phyloP scores from a whole-genome alignment of 2,797 vertebrate species.

The Gymnoscopelus microlampas region DNA sequence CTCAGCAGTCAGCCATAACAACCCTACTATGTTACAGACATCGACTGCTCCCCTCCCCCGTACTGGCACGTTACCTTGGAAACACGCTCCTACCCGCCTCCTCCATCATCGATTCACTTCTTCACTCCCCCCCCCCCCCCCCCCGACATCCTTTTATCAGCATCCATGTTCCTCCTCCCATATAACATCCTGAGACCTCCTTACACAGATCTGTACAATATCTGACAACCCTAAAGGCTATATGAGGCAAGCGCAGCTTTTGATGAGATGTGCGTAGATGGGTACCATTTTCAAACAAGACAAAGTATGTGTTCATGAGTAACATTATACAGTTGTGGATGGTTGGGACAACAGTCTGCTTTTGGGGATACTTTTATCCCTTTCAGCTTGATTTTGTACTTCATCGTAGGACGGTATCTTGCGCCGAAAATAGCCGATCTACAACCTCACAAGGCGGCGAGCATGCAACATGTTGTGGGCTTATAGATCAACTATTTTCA shows the following conservation, averaged over 20 bases:
- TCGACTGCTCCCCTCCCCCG: conserved; percentile 23
- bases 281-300: conserved; percentile 15
- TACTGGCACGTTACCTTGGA: conserved; percentile 75
- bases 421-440: too few species aligned
- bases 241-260: background rate
- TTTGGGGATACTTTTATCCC: too few species aligned
- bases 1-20: conserved; percentile 24
- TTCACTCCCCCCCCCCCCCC: conserved; percentile 63
- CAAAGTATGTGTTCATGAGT: background rate
- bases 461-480: background rate
- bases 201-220: conserved; percentile 42
- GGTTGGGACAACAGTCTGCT: too few species aligned
- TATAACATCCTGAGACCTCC: conserved; percentile 29
- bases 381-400: too few species aligned
- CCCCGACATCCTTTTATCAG: conserved; percentile 21
- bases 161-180: conserved; percentile 12
- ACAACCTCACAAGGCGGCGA: too few species aligned
- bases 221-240: conserved; percentile 46
- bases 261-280: background rate
- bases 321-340: too few species aligned
- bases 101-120: conserved; percentile 57
- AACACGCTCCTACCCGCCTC: conserved; percentile 69
- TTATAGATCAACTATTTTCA: background rate
- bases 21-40: conserved; percentile 47
- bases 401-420: too few species aligned